Conservation (phyloP, 1,140 invertebrate genomes). For the Nixonia krombeini region DNA sequence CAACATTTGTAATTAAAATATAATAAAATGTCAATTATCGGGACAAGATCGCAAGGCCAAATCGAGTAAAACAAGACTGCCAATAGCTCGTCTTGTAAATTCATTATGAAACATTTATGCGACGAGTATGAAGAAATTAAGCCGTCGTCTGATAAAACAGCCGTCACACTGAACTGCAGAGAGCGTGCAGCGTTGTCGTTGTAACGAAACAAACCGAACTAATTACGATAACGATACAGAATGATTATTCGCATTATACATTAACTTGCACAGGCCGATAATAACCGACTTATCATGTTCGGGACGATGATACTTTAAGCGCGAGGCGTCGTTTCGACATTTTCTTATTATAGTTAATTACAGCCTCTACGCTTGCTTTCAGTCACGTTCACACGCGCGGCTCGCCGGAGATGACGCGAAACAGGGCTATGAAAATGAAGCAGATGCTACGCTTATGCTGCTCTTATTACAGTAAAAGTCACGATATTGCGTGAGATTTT, state of each 20-base stretch:
- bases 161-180: not conserved
- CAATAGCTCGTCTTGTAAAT: no score
- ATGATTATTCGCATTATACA: constrained; percentile 21
- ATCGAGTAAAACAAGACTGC: no score
- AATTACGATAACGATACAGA: constrained; percentile 21
- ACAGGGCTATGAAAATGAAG: constrained; percentile 18
- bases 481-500: constrained; percentile 34
- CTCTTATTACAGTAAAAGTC: constrained; percentile 43
- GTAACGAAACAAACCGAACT: constrained; percentile 22
- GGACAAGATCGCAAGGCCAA: no score
- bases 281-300: constrained; percentile 31
- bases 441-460: constrained; percentile 36
- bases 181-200: not conserved
- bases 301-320: constrained; percentile 29
- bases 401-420: constrained; percentile 13
- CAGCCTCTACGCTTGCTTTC: constrained; percentile 31
- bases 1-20: no score
- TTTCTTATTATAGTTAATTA: constrained; percentile 47
- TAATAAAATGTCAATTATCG: no score
- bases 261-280: constrained; percentile 20
- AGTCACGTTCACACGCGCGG: constrained; percentile 27
- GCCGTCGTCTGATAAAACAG: not conserved
- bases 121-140: not conserved
- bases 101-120: not conserved
- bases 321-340: constrained; percentile 38